A percentile compares a stretch with the other conserved stretches of the same genome.
Evolutionary conservation across 2,888 invertebrate species (phyloP).

Genomic region (Carterocephalus palaemon): DNA sequence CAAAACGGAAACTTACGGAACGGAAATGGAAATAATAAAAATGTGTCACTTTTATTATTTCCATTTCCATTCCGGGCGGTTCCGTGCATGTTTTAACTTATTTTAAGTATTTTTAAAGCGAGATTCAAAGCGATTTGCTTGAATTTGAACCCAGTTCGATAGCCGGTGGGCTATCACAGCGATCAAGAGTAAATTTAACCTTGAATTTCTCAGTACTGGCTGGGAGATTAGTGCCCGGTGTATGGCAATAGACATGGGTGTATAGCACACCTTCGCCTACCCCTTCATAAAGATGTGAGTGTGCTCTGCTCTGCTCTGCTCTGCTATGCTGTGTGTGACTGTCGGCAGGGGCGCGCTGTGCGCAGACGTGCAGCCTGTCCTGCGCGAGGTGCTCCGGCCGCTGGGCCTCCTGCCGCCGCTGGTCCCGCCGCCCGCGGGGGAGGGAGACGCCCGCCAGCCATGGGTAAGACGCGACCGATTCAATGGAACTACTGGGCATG

Average conservation of each 20-base stretch:
- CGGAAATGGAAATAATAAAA: no score
- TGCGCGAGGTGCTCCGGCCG: slow-evolving; percentile 53
- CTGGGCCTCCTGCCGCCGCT: slow-evolving; percentile 46
- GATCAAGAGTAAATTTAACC: no score
- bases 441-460: not conserved
- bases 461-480: slow-evolving; percentile 3
- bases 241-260: not conserved
- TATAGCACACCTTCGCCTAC: not conserved
- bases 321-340: not conserved
- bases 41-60: no score
- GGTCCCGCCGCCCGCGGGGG: slow-evolving; percentile 5
- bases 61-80: no score
- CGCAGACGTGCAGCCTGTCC: slow-evolving; percentile 49
- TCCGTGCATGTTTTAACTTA: no score
- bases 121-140: no score
- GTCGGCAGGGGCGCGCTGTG: slow-evolving; percentile 40
- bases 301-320: not conserved
- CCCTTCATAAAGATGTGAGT: not conserved
- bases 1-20: no score
- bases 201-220: no score
- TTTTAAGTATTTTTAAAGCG: no score
- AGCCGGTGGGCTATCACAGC: no score
- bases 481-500: not conserved
- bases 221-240: no score
- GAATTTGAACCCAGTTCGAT: no score